Percentiles rank a stretch among this genome's conserved stretches.
These are phyloP conservation scores for Oryctolagus cuniculus DNA, from an alignment of 2,113 vertebrate species.

Conservation along the genomic window DNA sequence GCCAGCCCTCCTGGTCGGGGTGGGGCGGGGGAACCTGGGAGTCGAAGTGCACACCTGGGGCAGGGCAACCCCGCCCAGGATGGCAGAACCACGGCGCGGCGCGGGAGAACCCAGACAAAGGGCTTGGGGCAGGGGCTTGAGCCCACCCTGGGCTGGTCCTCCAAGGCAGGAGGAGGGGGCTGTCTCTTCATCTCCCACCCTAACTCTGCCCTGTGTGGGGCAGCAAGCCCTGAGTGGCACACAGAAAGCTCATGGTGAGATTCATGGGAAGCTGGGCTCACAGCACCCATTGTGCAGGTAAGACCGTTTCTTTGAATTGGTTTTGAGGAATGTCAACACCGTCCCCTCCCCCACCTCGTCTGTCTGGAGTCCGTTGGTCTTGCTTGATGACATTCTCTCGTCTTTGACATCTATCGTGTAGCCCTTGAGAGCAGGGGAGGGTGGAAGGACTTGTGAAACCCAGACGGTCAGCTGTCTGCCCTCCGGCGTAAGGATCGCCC, in stretches of 20 bases:
- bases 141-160: background rate
- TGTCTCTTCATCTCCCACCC: background rate
- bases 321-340: background rate
- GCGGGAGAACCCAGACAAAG: background rate
- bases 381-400: background rate
- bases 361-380: background rate
- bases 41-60: background rate
- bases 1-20: too few species aligned
- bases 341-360: background rate
- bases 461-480: background rate
- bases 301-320: background rate
- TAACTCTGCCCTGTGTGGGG: background rate
- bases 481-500: rapidly evolving
- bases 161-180: background rate
- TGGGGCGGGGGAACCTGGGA: too few species aligned
- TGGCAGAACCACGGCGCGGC: background rate
- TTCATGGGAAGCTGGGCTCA: background rate
- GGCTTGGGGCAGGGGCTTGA: rapidly evolving
- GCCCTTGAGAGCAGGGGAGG: rapidly evolving
- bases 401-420: background rate
- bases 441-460: background rate
- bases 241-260: background rate
- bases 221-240: background rate
- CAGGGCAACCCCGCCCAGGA: background rate
- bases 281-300: background rate